Evolutionary conservation across 1,140 invertebrate species (phyloP).

Genomic region (Stegodyphus mimosarum): DNA sequence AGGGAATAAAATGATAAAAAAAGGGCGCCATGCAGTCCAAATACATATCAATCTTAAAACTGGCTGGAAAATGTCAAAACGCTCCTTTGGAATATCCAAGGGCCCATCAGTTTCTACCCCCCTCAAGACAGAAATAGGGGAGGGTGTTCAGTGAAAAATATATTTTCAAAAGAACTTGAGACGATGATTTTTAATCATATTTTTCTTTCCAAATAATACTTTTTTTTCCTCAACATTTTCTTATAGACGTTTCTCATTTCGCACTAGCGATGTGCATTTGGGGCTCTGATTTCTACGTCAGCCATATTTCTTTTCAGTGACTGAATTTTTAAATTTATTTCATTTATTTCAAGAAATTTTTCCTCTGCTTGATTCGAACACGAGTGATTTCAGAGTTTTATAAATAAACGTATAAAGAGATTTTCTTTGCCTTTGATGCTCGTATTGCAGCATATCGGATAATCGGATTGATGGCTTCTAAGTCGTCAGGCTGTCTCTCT

Average conservation of each 20-base stretch:
- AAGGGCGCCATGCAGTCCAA: constrained; percentile 35
- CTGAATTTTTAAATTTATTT: not conserved
- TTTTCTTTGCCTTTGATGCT: not conserved
- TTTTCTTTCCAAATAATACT: constrained; percentile 36
- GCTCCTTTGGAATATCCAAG: constrained; percentile 2
- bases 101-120: constrained; percentile 48
- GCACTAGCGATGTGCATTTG: constrained; percentile 5
- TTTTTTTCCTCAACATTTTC: constrained; percentile 18
- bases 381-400: constrained; percentile 16
- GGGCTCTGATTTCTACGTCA: constrained; percentile 43
- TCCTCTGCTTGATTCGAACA: not conserved
- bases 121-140: not conserved
- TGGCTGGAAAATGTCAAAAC: constrained; percentile 50
- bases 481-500: constrained; percentile 33
- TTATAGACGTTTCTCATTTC: constrained; percentile 28
- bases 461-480: constrained; percentile 45
- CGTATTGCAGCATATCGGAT: constrained; percentile 23
- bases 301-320: constrained; percentile 20
- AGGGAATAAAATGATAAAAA: constrained; percentile 47
- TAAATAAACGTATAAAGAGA: constrained; percentile 10
- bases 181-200: constrained; percentile 57
- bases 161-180: constrained; percentile 58
- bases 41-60: constrained; percentile 54
- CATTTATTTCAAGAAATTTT: not conserved
- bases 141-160: constrained; percentile 35